A percentile compares a stretch with the other conserved stretches of the same genome.
Evolutionary conservation across 1,140 invertebrate genomes (phyloP).

Genomic region (Scylla paramamosain): DNA sequence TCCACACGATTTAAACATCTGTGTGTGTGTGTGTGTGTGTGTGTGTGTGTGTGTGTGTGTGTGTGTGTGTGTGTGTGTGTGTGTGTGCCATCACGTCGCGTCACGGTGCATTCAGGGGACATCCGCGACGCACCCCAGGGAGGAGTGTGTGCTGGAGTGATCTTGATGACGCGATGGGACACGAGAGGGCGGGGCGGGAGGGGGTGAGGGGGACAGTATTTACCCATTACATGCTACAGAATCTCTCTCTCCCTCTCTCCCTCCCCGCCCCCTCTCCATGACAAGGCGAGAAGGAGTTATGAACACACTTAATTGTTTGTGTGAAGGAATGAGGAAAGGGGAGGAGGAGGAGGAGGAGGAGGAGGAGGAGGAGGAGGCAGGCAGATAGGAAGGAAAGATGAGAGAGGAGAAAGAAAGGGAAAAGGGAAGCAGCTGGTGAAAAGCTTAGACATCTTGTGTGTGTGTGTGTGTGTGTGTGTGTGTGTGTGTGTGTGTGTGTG

Average conservation of each 20-base stretch:
- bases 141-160: not conserved
- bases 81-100: not conserved
- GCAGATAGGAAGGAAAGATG: no score
- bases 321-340: not conserved
- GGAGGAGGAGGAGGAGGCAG: no score
- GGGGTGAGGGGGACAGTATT: not conserved
- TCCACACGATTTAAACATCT: no score
- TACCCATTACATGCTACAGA: slow-evolving; percentile 13
- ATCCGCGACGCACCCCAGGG: not conserved
- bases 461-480: no score
- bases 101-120: not conserved
- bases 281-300: slow-evolving; percentile 6
- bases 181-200: not conserved
- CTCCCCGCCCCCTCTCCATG: not conserved
- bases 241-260: not conserved
- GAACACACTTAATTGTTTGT: slow-evolving; percentile 14
- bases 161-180: not conserved
- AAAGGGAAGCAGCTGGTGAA: not conserved
- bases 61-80: no score
- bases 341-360: not conserved
- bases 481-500: slow-evolving; percentile 26
- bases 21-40: not conserved
- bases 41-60: slow-evolving; percentile 18
- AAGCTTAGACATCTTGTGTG: not conserved
- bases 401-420: not conserved